Evolutionary conservation across 1,140 invertebrate genomes (phyloP).

Genomic region (Eumaeus atala): DNA sequence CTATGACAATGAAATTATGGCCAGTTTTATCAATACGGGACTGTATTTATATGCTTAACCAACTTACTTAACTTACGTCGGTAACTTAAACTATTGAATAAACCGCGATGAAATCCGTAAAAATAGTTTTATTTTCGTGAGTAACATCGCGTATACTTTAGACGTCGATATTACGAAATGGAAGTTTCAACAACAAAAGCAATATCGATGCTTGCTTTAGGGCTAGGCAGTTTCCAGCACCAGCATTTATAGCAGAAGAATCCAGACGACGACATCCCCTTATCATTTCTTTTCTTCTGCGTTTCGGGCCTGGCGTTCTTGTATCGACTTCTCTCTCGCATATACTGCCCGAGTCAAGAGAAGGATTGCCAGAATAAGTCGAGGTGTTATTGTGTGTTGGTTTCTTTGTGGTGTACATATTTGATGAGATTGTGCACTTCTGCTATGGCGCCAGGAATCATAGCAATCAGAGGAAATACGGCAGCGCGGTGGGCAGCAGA

Average conservation of each 20-base stretch:
- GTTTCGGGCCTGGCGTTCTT: constrained; percentile 90
- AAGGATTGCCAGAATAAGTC: constrained; percentile 74
- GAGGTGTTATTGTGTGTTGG: constrained; percentile 84
- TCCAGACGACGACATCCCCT: constrained; percentile 75
- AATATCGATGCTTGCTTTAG: constrained; percentile 80
- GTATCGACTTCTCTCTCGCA: constrained; percentile 87
- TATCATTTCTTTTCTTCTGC: constrained; percentile 79
- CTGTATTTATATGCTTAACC: too few relatives aligned
- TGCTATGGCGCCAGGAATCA: constrained; percentile 68
- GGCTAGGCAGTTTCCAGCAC: constrained; percentile 81
- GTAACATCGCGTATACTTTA: too few relatives aligned
- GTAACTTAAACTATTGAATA: too few relatives aligned
- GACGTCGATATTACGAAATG: too few relatives aligned
- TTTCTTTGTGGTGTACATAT: constrained; percentile 86
- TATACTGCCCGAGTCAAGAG: constrained; percentile 86
- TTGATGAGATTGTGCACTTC: constrained; percentile 84
- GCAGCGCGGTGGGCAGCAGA: constrained; percentile 42
- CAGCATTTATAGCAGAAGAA: constrained; percentile 76
- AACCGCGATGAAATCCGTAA: too few relatives aligned
- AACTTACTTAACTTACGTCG: too few relatives aligned
- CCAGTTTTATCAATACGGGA: too few relatives aligned
- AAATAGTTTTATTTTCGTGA: too few relatives aligned
- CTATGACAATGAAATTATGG: too few relatives aligned
- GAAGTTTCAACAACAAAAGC: constrained; percentile 77
- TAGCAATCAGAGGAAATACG: constrained; percentile 33